Base-by-base conservation (phyloP, 2,113 vertebrate species). In the Ophthalmotilapia sp. region DNA sequence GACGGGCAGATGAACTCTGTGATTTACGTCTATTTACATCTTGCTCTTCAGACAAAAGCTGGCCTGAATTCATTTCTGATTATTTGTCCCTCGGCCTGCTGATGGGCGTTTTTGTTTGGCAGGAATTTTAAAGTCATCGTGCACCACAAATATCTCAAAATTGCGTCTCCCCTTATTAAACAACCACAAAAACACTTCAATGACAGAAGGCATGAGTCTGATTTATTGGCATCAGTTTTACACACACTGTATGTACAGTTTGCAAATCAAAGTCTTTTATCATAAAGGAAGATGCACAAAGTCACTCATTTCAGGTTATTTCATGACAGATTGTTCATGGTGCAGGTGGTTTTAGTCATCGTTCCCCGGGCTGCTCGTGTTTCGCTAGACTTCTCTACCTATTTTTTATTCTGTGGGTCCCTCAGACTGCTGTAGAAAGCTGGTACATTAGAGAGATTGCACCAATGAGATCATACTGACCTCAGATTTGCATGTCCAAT, bases 221-320 rank as follows among this genome's bases (percentile, higher is more conserved):
- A 88, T 94, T 93, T 94, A 93, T 89, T 94, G 86, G 79, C 86
- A 90, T 88, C 58, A 84, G 26, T 79, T 86, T 89, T 75, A 86
- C 65, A 91, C 58, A 85, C 2, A 62, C 53, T 79, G 33, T 31
- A 82, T 53, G 17, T 79, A 87, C 77, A 65, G 36, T 60, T 68
- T 79, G 62, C 51, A 86, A 13, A 36, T 90, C 47, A 58, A n/a
- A 80, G 60, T 38, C 31, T 10, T 60, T 17, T 26, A 75, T 40
- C 60, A 19, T 3, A 56, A 9, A 51, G 31, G 12, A 62, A 83
- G 19, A 75, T 36, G 38, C 31, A 56, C 36, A 79, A 70, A 29
- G 60, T 89, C 79, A 80, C 36, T 79, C 23, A 56, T 73, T 83
- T 75, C 15, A 83, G 12, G 26, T 80, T 26, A 47, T 83, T 83